Evolutionary conservation across 2,888 invertebrate genomes (phyloP).

Genomic region (Cotesia congregata): DNA sequence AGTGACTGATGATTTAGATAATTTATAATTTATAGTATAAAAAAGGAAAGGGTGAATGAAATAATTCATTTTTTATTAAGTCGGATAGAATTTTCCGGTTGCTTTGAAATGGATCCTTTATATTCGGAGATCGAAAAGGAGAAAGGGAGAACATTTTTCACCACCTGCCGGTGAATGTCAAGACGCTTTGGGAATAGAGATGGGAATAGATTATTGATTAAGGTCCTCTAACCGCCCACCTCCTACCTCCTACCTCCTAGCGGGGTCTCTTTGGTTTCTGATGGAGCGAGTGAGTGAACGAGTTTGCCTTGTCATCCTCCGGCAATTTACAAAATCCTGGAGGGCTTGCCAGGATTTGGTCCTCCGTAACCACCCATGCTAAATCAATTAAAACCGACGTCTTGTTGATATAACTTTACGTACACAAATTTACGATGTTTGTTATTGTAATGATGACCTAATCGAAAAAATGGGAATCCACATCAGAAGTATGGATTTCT

Average conservation of each 20-base stretch:
- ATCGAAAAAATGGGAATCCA: too few relatives aligned
- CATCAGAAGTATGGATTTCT: too few relatives aligned
- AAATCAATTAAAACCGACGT: constrained; percentile 51
- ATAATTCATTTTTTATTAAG: constrained; percentile 21
- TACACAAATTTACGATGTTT: too few relatives aligned
- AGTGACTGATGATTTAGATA: not conserved
- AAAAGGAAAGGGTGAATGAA: not conserved
- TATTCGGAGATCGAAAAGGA: constrained; percentile 15
- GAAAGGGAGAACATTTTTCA: constrained; percentile 48
- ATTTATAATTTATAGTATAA: not conserved
- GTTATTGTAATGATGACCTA: too few relatives aligned
- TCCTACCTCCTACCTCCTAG: too few relatives aligned
- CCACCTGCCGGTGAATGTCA: constrained; percentile 47
- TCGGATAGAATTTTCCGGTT: constrained; percentile 10
- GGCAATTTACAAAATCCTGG: constrained; percentile 59
- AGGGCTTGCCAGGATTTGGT: constrained; percentile 51
- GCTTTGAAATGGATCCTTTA: constrained; percentile 12
- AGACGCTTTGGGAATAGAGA: constrained; percentile 40
- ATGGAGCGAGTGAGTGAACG: constrained; percentile 46
- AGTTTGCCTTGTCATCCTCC: constrained; percentile 62
- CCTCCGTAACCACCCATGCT: constrained; percentile 39
- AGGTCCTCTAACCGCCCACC: constrained; percentile 38
- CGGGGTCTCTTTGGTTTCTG: too few relatives aligned
- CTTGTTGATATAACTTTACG: constrained; percentile 41
- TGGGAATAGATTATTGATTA: constrained; percentile 58